These are phyloP conservation scores for Xyrichtys novacula DNA, from an alignment of 2,797 vertebrate genomes.

Conservation along the genomic window DNA sequence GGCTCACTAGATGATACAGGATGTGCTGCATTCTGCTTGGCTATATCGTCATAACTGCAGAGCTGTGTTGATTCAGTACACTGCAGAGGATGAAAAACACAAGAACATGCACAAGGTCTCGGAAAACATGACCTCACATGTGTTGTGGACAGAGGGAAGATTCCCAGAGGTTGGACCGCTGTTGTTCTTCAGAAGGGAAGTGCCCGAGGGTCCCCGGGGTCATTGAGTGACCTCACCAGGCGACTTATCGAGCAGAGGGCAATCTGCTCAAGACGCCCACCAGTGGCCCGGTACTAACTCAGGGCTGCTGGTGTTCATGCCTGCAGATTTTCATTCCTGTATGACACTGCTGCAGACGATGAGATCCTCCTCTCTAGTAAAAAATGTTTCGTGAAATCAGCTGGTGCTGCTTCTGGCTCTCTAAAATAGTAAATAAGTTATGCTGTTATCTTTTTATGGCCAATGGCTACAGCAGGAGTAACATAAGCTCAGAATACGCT, in stretches of 20 bases:
- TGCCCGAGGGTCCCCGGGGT: conserved; percentile 68
- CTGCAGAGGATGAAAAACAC: conserved; percentile 62
- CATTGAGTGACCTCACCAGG: conserved; percentile 76
- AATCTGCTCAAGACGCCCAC: conserved; percentile 69
- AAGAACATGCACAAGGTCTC: conserved; percentile 58
- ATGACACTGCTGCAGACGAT: background rate
- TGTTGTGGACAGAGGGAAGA: conserved; percentile 63
- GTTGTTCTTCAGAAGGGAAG: conserved; percentile 75
- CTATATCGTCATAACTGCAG: conserved; percentile 77
- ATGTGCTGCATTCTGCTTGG: conserved; percentile 51
- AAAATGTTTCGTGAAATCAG: conserved; percentile 41
- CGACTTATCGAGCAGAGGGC: conserved; percentile 68
- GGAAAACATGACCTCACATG: conserved; percentile 82
- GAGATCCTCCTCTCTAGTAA: conserved; percentile 31
- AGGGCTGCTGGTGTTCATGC: conserved; percentile 7
- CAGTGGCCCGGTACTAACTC: conserved; percentile 27
- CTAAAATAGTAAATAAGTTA: background rate
- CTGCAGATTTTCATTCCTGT: conserved; percentile 36
- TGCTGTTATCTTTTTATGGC: conserved; percentile 7
- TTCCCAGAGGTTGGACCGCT: conserved; percentile 78
- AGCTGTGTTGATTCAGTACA: conserved; percentile 69
- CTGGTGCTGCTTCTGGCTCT: conserved; percentile 9
- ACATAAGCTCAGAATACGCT: background rate
- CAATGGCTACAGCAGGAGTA: background rate
- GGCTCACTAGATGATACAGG: conserved; percentile 65